Base-by-base conservation (phyloP, 2,797 vertebrate species). In the Rhynchonycteris naso region DNA sequence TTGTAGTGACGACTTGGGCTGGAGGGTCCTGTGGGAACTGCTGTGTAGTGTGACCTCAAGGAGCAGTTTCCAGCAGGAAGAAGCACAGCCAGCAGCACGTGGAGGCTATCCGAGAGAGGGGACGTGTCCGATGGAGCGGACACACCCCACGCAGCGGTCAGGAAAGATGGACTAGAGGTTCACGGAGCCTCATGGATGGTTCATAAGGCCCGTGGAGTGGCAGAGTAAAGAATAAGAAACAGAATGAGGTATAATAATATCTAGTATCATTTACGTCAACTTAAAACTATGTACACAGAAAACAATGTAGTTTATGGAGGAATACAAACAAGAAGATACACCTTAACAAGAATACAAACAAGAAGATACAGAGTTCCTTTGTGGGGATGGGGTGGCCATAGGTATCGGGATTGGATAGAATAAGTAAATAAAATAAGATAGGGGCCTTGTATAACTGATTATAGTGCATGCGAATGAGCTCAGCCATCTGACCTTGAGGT, bases 141-240 rank as follows among this genome's bases (percentile, higher is more conserved):
- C 14, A 11, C 1, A 0, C 30, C 35, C 75, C 18, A 16, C 0
- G 30, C 30, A 11, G 24, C n/a, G 50, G 54, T 19, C 15, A 1
- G 66, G 61, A 72, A 61, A 26, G 56, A n/a, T 35, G 56, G 16
- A 7, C 71, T 61, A 35, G 30, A 38, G 35, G 66, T 15, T 30
- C 56, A 16, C 12, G 21, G 4, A 35, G 66, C 22, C 1, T 61
- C 54, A 5, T 3, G 7, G 22, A 9, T 59, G 65, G 54, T 14
- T 65, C 38, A 13, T 33, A 52, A 90, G n/a, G 38, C 66, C 11
- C 4, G 43, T 5, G 43, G 43, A 16, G 4, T 5, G 30, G 30
- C 30, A 16, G 38, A 80, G 35, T 58, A 71, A 59, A 71, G 81
- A 58, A 38, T 35, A 72, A 71, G 38, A 30, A 72, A 61, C 28